Conservation (phyloP, 2,797 vertebrate species). For the Spinus olivaceus region DNA sequence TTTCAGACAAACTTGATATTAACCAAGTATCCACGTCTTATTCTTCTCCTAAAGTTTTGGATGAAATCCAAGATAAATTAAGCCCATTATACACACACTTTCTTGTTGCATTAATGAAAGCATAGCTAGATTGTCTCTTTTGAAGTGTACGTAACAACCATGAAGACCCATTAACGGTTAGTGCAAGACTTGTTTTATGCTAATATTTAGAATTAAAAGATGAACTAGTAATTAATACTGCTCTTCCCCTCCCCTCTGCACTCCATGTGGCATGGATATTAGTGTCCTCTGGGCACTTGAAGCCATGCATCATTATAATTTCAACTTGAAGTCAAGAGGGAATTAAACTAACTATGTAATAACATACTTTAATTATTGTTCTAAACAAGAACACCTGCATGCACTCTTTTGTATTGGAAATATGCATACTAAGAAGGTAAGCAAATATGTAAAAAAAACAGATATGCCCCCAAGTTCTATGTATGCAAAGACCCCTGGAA, state of each 20-base stretch:
- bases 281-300: slow-evolving; percentile 61
- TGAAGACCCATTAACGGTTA: slow-evolving; percentile 24
- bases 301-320: slow-evolving; percentile 81
- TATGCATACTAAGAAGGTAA: slow-evolving; percentile 9
- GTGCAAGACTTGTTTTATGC: slow-evolving; percentile 29
- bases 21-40: neutral
- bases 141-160: slow-evolving; percentile 27
- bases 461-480: neutral
- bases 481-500: neutral
- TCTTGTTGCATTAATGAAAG: slow-evolving; percentile 43
- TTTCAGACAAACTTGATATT: slow-evolving; percentile 31
- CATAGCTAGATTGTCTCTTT: slow-evolving; percentile 25
- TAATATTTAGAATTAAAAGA: slow-evolving; percentile 62
- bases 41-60: slow-evolving; percentile 13
- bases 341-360: slow-evolving; percentile 84
- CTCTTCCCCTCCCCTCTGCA: neutral
- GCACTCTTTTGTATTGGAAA: slow-evolving; percentile 52
- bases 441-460: neutral
- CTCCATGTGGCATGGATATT: slow-evolving; percentile 38
- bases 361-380: slow-evolving; percentile 83
- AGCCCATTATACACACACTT: slow-evolving; percentile 16
- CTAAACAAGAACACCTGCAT: slow-evolving; percentile 80
- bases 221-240: slow-evolving; percentile 53
- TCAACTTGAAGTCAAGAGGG: slow-evolving; percentile 81
- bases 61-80: slow-evolving; percentile 55